Evolutionary conservation across 2,797 vertebrate genomes (phyloP).

Genomic region (Botia almorhae): DNA sequence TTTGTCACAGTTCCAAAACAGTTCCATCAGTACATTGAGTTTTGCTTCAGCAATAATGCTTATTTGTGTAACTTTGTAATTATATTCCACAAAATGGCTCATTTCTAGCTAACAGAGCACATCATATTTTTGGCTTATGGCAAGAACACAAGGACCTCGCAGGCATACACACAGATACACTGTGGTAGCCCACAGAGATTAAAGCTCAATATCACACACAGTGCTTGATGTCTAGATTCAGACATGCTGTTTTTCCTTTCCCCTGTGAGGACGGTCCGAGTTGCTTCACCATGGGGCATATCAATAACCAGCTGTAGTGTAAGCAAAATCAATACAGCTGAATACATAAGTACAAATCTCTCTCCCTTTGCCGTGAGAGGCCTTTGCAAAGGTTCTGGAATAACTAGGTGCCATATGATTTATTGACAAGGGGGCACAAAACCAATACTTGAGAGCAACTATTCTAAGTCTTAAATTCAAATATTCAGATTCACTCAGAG

Average conservation of each 20-base stretch:
- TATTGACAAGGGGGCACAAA: constrained; percentile 62
- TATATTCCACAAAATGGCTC: not conserved
- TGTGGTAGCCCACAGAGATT: constrained; percentile 54
- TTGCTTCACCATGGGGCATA: constrained; percentile 70
- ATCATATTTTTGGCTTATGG: not conserved
- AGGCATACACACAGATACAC: constrained; percentile 9
- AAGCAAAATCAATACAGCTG: constrained; percentile 72
- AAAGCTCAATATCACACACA: constrained; percentile 63
- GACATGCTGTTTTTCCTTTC: constrained; percentile 68
- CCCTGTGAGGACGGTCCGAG: constrained; percentile 66
- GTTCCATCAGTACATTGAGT: not conserved
- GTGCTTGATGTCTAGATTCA: constrained; percentile 61
- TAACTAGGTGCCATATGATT: constrained; percentile 63
- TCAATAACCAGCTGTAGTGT: constrained; percentile 72
- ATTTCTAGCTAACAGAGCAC: not conserved
- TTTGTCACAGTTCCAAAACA: not conserved
- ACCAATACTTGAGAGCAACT: constrained; percentile 63
- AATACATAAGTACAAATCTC: constrained; percentile 66
- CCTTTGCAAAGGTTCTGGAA: constrained; percentile 61
- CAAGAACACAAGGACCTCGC: not conserved
- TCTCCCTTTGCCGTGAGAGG: constrained; percentile 60
- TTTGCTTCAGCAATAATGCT: not conserved
- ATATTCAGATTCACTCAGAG: not conserved
- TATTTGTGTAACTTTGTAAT: not conserved
- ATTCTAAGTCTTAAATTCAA: not conserved